Conservation (phyloP, 2,113 vertebrate species). For the Falco punctatus region DNA sequence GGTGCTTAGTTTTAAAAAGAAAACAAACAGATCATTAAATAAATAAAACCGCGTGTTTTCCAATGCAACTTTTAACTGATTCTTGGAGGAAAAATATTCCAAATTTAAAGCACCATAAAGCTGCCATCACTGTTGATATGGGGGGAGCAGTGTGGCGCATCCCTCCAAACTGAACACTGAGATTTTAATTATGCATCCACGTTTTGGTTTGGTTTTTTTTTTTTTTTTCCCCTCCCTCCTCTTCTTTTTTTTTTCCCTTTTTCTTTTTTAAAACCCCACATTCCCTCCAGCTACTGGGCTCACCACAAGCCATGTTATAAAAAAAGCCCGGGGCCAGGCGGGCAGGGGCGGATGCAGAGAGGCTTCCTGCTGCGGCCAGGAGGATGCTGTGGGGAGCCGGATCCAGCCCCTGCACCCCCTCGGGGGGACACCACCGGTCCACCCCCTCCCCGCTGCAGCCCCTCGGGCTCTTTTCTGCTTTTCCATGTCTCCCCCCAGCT, state of each 20-base stretch:
- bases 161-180: background rate
- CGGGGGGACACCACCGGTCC: background rate
- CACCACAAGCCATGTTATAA: conserved; percentile 59
- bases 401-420: background rate
- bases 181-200: conserved; percentile 6
- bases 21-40: background rate
- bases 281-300: conserved; percentile 42
- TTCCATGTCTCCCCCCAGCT: fast-evolving
- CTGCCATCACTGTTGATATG: fast-evolving
- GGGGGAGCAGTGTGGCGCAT: background rate
- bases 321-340: conserved; percentile 29
- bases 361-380: conserved; percentile 49
- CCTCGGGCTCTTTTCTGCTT: background rate
- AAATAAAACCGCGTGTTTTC: fast-evolving
- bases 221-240: background rate
- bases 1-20: fast-evolving
- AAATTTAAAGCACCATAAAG: no score
- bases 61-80: background rate
- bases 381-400: background rate
- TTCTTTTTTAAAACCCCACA: background rate
- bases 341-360: conserved; percentile 64
- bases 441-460: fast-evolving
- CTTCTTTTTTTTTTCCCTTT: background rate
- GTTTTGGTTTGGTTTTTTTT: background rate
- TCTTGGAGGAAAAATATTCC: fast-evolving